phyloP scores from a whole-genome alignment of 2,888 invertebrate species.

The Cantharis rustica region DNA sequence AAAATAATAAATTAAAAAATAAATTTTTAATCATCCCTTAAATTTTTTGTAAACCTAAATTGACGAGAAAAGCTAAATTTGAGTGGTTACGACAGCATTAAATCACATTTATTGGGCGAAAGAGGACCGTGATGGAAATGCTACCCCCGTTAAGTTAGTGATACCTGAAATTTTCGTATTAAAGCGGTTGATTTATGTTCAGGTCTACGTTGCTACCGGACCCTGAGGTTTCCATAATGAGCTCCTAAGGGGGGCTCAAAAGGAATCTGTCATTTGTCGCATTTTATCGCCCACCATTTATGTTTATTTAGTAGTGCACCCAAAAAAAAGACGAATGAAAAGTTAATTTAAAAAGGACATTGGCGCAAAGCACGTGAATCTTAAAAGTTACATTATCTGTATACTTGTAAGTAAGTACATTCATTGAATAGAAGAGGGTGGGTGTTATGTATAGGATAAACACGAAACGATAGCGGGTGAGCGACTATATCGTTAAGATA shows the following conservation, averaged over 20 bases:
- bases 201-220: constrained; percentile 45
- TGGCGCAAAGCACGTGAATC: not conserved
- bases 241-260: constrained; percentile 39
- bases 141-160: constrained; percentile 13
- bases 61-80: not conserved
- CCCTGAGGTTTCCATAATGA: constrained; percentile 41
- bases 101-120: not conserved
- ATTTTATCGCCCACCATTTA: constrained; percentile 50
- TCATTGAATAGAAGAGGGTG: constrained; percentile 23
- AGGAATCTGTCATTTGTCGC: constrained; percentile 51
- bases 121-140: constrained; percentile 7
- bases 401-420: constrained; percentile 10
- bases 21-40: not conserved
- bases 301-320: constrained; percentile 37
- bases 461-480: constrained; percentile 49
- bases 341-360: not conserved
- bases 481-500: constrained; percentile 58
- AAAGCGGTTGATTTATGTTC: constrained; percentile 48
- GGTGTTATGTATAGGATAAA: constrained; percentile 36
- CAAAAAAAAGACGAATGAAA: not conserved
- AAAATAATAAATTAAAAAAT: not conserved
- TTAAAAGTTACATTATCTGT: not conserved
- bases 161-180: constrained; percentile 41
- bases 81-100: not conserved
- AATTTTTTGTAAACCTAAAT: not conserved